phyloP scores from a whole-genome alignment of 2,113 vertebrate species.

The Chaetorhynchus papuensis region DNA sequence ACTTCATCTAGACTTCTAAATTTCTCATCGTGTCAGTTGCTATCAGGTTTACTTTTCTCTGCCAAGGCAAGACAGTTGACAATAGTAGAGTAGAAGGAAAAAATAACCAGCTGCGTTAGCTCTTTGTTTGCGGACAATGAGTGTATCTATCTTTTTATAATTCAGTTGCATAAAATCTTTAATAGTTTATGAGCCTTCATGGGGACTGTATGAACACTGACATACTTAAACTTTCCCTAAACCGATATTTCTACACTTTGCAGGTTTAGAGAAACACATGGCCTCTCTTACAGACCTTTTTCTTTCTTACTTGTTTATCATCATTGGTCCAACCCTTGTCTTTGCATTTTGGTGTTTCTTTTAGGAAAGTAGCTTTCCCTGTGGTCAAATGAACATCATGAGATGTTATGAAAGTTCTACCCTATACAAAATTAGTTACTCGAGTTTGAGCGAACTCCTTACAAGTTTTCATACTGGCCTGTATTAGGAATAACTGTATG shows the following conservation, averaged over 20 bases:
- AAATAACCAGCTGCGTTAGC: background rate
- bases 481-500: background rate
- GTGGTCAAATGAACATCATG: background rate
- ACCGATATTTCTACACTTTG: background rate
- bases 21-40: background rate
- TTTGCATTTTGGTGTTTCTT: background rate
- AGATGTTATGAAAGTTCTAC: background rate
- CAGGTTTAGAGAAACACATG: background rate
- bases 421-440: background rate
- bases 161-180: background rate
- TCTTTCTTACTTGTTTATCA: background rate
- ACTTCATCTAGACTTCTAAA: background rate
- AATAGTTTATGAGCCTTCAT: background rate
- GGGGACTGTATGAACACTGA: background rate
- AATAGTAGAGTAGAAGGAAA: background rate
- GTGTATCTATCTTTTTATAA: background rate
- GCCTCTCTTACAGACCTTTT: background rate
- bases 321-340: accelerated
- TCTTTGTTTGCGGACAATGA: background rate
- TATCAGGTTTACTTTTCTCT: background rate
- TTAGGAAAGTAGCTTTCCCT: background rate
- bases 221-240: background rate
- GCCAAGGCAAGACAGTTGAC: background rate
- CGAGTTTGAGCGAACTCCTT: background rate
- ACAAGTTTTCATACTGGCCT: background rate